These are phyloP conservation scores for Cynoglossus semilaevis DNA, from an alignment of 2,113 vertebrate genomes.

Conservation along the genomic window DNA sequence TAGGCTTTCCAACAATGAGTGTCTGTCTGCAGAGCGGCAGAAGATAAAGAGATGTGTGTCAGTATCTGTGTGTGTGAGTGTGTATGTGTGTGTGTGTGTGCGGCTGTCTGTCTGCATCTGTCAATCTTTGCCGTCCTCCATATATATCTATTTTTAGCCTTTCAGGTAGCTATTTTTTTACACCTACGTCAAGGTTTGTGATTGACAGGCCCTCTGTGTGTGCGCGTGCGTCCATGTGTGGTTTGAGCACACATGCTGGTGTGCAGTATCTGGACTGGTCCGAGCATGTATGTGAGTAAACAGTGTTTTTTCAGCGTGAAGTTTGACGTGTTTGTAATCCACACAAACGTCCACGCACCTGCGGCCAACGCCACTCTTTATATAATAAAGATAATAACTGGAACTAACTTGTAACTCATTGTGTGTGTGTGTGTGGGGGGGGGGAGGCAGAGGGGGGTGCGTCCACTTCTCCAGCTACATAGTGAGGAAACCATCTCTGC, in stretches of 20 bases:
- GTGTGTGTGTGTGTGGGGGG: constrained; percentile 12
- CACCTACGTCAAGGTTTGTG: constrained; percentile 23
- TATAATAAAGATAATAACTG: too few species aligned
- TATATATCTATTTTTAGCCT: constrained; percentile 36
- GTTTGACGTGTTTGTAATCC: too few species aligned
- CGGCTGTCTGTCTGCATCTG: constrained; percentile 19
- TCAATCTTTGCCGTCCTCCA: constrained; percentile 28
- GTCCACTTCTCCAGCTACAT: constrained; percentile 50
- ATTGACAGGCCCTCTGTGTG: constrained; percentile 51
- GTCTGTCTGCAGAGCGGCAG: constrained; percentile 45
- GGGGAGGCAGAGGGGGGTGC: constrained; percentile 52
- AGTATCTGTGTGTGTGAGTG: constrained; percentile 26
- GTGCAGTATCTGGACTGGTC: background rate
- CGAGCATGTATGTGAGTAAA: too few species aligned
- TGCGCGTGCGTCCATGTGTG: constrained; percentile 33
- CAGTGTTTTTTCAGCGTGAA: too few species aligned
- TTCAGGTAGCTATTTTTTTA: constrained; percentile 35
- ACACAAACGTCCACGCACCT: too few species aligned
- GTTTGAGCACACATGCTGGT: background rate
- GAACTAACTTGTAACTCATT: too few species aligned
- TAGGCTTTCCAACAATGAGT: constrained; percentile 55
- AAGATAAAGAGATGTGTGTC: constrained; percentile 61
- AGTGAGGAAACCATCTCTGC: constrained; percentile 57
- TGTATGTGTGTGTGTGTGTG: constrained; percentile 24
- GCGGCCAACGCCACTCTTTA: too few species aligned